phyloP scores from a whole-genome alignment of 2,797 vertebrate genomes.

The Avahi laniger region DNA sequence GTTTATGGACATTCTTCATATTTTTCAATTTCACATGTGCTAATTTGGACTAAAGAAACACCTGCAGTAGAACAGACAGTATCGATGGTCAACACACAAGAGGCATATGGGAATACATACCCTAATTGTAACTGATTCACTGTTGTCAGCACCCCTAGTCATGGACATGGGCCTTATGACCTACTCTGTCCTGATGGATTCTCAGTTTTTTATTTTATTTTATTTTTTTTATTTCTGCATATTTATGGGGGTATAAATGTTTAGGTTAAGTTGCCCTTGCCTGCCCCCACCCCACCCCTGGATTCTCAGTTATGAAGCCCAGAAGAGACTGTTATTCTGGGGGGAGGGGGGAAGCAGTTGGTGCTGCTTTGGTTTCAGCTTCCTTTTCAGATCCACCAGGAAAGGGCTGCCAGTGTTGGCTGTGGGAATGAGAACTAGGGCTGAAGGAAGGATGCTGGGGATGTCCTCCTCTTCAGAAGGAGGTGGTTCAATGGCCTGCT shows the following conservation, averaged over 20 bases:
- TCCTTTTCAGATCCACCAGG: not conserved
- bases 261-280: too few species aligned
- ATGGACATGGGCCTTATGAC: not conserved
- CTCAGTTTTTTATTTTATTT: not conserved
- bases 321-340: not conserved
- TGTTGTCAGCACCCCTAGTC: too few species aligned
- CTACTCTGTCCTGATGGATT: conserved; percentile 62
- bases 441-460: not conserved
- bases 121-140: not conserved
- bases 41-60: not conserved
- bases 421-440: conserved; percentile 67
- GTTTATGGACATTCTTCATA: not conserved
- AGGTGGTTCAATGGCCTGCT: not conserved
- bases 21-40: not conserved
- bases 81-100: accelerated
- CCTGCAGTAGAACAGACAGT: not conserved
- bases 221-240: too few species aligned
- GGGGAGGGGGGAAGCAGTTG: not conserved
- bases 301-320: not conserved
- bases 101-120: not conserved
- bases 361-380: not conserved
- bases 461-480: conserved; percentile 25
- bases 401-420: conserved; percentile 60
- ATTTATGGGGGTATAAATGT: too few species aligned
- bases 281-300: not conserved